Evolutionary conservation across 2,797 vertebrate genomes (phyloP).

Genomic region (Carcharodon carcharias): DNA sequence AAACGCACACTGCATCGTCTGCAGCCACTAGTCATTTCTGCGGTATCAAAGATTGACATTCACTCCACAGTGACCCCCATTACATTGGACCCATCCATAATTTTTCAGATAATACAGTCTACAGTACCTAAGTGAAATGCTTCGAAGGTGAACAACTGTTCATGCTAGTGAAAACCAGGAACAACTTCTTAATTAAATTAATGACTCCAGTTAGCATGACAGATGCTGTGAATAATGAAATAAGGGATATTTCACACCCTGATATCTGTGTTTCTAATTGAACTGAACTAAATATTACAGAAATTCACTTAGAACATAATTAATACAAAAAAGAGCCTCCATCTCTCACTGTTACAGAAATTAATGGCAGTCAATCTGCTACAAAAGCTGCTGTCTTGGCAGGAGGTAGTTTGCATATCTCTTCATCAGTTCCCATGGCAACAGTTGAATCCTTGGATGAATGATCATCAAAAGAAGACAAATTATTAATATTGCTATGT

Average conservation of each 20-base stretch:
- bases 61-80: not conserved
- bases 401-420: constrained; percentile 5
- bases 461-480: not conserved
- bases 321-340: constrained; percentile 16
- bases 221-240: constrained; percentile 23
- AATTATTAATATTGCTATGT: not conserved
- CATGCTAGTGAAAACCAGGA: not conserved
- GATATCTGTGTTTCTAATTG: not conserved
- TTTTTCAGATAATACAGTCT: not conserved
- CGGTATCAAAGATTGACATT: not conserved
- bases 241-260: not conserved
- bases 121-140: not conserved
- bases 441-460: not conserved
- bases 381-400: constrained; percentile 23
- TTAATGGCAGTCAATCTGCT: constrained; percentile 13
- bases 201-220: not conserved
- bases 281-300: constrained; percentile 10
- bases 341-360: constrained; percentile 18
- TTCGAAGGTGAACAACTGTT: not conserved
- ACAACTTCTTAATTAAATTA: constrained; percentile 23
- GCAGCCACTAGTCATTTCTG: not conserved
- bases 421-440: constrained; percentile 21
- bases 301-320: constrained; percentile 20
- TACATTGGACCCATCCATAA: not conserved
- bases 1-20: not conserved